phyloP scores from a whole-genome alignment of 2,888 invertebrate genomes.

The Aelia acuminata region DNA sequence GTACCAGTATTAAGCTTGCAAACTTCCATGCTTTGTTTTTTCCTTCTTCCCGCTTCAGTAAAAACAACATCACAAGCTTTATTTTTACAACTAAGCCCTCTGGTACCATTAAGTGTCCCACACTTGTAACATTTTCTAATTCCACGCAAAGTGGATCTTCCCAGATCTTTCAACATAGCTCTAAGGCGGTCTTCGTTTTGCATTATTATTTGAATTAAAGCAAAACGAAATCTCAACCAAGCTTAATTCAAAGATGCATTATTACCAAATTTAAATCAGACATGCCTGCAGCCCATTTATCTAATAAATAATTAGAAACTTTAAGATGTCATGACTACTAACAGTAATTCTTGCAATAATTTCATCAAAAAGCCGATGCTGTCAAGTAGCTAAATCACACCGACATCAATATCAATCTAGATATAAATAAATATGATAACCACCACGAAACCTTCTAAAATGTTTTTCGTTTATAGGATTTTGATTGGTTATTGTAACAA shows the following conservation, averaged over 20 bases:
- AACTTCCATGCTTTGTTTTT: conserved; percentile 76
- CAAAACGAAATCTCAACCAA: neutral
- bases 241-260: neutral
- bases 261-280: neutral
- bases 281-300: neutral
- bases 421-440: conserved; percentile 31
- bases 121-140: conserved; percentile 83
- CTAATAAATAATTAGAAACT: neutral
- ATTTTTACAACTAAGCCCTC: conserved; percentile 82
- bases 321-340: neutral
- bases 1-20: conserved; percentile 77
- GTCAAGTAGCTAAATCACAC: neutral
- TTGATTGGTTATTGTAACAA: conserved; percentile 22
- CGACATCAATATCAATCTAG: neutral
- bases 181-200: conserved; percentile 70
- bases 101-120: conserved; percentile 81
- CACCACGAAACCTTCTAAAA: neutral
- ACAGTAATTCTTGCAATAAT: neutral
- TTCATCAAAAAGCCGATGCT: neutral
- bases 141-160: conserved; percentile 79
- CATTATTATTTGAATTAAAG: conserved; percentile 66
- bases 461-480: conserved; percentile 7
- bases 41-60: conserved; percentile 74
- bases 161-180: conserved; percentile 73
- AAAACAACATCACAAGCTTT: conserved; percentile 78